Conservation (phyloP, 2,113 vertebrate genomes). For the Amphilophus citrinellus region DNA sequence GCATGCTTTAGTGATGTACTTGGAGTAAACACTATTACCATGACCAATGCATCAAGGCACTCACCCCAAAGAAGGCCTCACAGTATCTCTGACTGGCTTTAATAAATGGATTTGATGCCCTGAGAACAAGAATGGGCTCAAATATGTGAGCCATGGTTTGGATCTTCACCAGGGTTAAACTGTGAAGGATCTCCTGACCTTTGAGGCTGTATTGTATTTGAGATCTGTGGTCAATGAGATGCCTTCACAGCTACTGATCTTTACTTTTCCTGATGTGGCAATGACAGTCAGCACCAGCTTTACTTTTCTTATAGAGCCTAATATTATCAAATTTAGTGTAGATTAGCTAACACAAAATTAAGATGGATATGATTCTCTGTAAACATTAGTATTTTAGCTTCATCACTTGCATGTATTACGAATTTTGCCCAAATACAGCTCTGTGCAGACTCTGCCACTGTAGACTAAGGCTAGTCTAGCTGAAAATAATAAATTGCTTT, state of each 20-base stretch:
- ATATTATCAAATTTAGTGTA: not conserved
- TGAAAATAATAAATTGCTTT: not conserved
- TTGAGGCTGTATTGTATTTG: not conserved
- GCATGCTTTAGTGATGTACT: not conserved
- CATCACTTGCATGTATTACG: not conserved
- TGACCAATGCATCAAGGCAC: not conserved
- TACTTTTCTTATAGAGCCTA: not conserved
- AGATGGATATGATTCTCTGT: not conserved
- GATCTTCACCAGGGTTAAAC: fast-evolving
- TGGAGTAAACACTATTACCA: not conserved
- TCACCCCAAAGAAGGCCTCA: not conserved
- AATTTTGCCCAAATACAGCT: not conserved
- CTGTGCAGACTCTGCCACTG: not conserved
- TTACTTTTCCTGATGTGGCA: not conserved
- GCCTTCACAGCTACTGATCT: not conserved
- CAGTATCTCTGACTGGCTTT: not conserved
- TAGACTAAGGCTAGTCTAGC: not conserved
- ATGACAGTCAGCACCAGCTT: fast-evolving
- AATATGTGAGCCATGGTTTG: not conserved
- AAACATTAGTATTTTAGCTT: not conserved
- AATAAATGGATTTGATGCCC: not conserved
- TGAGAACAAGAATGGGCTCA: not conserved
- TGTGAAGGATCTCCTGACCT: fast-evolving
- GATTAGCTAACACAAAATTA: not conserved
- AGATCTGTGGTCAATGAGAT: not conserved